Percentiles rank a stretch among this genome's conserved stretches.
Evolutionary conservation across 2,888 invertebrate genomes (phyloP).

Genomic region (Drosophila ezoana): DNA sequence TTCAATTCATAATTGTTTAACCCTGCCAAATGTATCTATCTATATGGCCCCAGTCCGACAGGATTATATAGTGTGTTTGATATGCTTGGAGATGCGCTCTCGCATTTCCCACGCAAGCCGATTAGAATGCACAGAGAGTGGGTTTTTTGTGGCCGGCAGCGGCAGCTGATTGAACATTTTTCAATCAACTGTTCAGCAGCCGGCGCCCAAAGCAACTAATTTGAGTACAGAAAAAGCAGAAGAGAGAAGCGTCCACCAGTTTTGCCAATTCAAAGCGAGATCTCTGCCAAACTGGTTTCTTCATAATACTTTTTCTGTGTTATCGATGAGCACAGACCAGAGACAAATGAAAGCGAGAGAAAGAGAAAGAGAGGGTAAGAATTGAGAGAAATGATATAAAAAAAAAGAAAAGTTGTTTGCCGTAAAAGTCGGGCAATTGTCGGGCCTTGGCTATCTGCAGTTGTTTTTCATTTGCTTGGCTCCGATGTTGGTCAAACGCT

Average conservation of each 20-base stretch:
- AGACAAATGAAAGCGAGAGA: conserved; percentile 30
- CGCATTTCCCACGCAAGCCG: not conserved
- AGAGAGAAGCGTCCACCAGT: conserved; percentile 15
- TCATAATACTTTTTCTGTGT: conserved; percentile 42
- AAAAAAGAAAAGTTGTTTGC: conserved; percentile 71
- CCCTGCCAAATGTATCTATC: too few species aligned
- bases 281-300: conserved; percentile 39
- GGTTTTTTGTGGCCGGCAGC: conserved; percentile 14
- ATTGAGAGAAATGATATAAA: conserved; percentile 19
- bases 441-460: conserved; percentile 36
- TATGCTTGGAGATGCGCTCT: not conserved
- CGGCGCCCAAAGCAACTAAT: conserved; percentile 43
- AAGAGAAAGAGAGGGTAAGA: conserved; percentile 7
- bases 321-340: conserved; percentile 47
- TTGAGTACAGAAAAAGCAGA: conserved; percentile 15
- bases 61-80: not conserved
- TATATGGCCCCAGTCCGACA: too few species aligned
- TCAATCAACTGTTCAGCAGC: conserved; percentile 52
- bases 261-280: conserved; percentile 19
- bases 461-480: conserved; percentile 61
- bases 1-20: too few species aligned
- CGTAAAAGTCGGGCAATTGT: conserved; percentile 66
- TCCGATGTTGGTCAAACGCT: conserved; percentile 70
- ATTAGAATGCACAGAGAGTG: not conserved
- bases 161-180: conserved; percentile 53